Conservation (phyloP, 1,140 invertebrate species). For the Procambarus clarkii region DNA sequence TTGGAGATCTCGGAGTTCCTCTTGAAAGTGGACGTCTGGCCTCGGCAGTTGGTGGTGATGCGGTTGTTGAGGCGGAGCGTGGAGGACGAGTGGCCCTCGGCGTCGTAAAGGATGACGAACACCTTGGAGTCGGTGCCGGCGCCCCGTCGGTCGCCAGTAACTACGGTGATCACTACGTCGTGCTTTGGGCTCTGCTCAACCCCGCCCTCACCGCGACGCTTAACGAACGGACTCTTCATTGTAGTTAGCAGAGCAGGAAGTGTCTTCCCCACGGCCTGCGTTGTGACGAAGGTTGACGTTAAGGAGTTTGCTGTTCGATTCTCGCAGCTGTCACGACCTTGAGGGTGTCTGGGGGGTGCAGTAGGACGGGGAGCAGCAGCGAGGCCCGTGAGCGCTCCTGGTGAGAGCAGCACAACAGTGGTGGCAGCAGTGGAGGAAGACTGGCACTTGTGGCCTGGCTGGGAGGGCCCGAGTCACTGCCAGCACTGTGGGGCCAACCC, state of each 20-base stretch:
- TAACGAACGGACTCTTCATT: slow-evolving; percentile 11
- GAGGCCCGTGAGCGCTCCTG: too few relatives aligned
- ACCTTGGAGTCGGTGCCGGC: slow-evolving; percentile 76
- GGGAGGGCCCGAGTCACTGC: neutral
- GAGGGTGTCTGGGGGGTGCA: neutral
- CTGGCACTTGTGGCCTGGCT: neutral
- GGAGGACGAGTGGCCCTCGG: slow-evolving; percentile 71
- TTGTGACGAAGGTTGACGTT: too few relatives aligned
- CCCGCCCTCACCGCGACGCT: neutral
- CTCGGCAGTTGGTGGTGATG: slow-evolving; percentile 74
- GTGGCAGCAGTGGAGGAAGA: too few relatives aligned
- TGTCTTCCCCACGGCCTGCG: too few relatives aligned
- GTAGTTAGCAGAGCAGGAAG: neutral
- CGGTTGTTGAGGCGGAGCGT: slow-evolving; percentile 74
- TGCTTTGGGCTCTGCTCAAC: neutral
- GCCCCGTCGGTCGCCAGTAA: slow-evolving; percentile 75
- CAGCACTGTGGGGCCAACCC: neutral
- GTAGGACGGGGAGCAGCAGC: neutral
- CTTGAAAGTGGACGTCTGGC: slow-evolving; percentile 70
- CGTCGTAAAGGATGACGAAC: slow-evolving; percentile 73
- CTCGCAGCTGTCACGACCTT: neutral
- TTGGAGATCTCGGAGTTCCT: slow-evolving; percentile 63
- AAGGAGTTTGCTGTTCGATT: too few relatives aligned
- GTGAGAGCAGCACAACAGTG: too few relatives aligned
- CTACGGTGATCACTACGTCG: slow-evolving; percentile 73